phyloP scores from a whole-genome alignment of 2,113 vertebrate species.

The Pyxicephalus adspersus region DNA sequence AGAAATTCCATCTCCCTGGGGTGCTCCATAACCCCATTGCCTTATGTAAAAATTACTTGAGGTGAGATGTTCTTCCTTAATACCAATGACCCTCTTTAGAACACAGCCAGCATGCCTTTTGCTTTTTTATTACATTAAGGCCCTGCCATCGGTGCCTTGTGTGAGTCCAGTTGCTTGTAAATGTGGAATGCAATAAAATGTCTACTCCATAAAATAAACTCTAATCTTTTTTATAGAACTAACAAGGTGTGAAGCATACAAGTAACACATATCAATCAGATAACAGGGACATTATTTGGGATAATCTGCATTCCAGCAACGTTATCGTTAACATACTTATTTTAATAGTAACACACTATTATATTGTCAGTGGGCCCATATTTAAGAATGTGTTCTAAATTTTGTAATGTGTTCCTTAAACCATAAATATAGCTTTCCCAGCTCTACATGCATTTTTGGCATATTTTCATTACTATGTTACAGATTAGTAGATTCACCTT shows the following conservation, averaged over 20 bases:
- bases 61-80: conserved; percentile 24
- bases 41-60: conserved; percentile 20
- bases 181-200: neutral
- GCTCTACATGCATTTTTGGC: too few species aligned
- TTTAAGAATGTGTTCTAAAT: too few species aligned
- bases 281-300: conserved; percentile 40
- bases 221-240: conserved; percentile 32
- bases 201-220: conserved; percentile 40
- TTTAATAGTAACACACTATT: neutral
- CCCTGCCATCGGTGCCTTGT: conserved; percentile 1
- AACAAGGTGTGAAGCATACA: conserved; percentile 35
- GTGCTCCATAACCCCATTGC: conserved; percentile 17
- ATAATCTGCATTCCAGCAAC: neutral
- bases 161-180: conserved; percentile 35
- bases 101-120: neutral
- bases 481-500: too few species aligned
- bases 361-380: too few species aligned
- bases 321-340: conserved; percentile 17
- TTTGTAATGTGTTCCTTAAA: too few species aligned
- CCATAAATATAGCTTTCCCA: too few species aligned
- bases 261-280: conserved; percentile 34
- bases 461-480: too few species aligned
- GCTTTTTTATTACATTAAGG: conserved; percentile 12
- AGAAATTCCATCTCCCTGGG: conserved; percentile 11
- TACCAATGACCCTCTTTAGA: conserved; percentile 18